Evolutionary conservation across 2,113 vertebrate genomes (phyloP).

Genomic region (Hemicordylus capensis): DNA sequence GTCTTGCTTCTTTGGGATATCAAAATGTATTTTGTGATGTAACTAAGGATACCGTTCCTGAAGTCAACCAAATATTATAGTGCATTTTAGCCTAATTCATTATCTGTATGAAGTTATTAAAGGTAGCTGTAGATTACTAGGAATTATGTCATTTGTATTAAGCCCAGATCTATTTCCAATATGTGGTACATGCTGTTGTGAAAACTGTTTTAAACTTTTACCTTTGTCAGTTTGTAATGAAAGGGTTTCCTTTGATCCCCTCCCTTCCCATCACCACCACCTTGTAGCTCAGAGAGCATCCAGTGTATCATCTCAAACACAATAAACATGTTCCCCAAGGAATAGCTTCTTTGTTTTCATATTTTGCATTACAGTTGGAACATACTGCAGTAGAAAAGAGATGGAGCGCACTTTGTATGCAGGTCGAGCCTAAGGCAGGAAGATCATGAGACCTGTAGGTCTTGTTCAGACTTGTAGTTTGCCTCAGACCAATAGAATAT

Average conservation of each 20-base stretch:
- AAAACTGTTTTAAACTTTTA: constrained; percentile 90
- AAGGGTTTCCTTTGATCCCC: constrained; percentile 88
- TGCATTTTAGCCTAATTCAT: constrained; percentile 96
- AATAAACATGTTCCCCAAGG: constrained; percentile 90
- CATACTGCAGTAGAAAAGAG: constrained; percentile 64
- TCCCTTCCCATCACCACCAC: constrained; percentile 39
- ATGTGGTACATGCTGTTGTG: constrained; percentile 95
- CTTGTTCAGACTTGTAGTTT: not conserved
- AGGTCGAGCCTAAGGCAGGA: constrained; percentile 27
- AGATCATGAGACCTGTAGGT: constrained; percentile 53
- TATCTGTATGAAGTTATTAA: constrained; percentile 94
- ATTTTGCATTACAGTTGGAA: constrained; percentile 74
- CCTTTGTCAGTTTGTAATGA: constrained; percentile 94
- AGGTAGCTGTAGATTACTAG: constrained; percentile 91
- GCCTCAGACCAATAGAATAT: not conserved
- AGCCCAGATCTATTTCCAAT: constrained; percentile 90
- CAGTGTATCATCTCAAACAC: constrained; percentile 92
- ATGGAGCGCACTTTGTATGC: constrained; percentile 52
- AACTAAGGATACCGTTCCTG: constrained; percentile 93
- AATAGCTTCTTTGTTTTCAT: constrained; percentile 83
- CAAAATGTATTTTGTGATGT: constrained; percentile 97
- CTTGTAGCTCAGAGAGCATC: constrained; percentile 94
- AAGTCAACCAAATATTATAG: constrained; percentile 97
- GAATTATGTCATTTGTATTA: constrained; percentile 93
- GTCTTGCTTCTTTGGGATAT: constrained; percentile 98